Base-by-base conservation (phyloP, 2,113 vertebrate genomes). In the Gymnarchus niloticus region DNA sequence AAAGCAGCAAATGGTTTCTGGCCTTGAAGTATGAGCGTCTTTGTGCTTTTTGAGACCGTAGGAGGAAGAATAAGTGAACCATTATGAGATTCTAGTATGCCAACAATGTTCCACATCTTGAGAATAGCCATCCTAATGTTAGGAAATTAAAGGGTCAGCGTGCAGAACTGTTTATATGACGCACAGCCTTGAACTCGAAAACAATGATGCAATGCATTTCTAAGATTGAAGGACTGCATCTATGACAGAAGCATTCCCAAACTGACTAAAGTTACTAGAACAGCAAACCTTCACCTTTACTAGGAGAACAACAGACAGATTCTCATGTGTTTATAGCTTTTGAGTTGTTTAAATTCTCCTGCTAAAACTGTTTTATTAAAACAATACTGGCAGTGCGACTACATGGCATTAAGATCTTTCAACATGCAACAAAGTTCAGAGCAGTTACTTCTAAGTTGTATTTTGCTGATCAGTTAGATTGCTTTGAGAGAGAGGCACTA, bases 71-170 rank as follows among this genome's bases (percentile, higher is more conserved):
- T 77, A 77, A 46, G 33, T 33, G 14, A 77, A 23, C 17, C 6
- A 17, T 44, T 77, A n/a, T 23, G 19, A 23, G 73, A 77, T 1
- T 6, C 21, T 19, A 77, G 41, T 41, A 19, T 77, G 19, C 41
- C 44, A 48, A 81, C 25, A 81, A 81, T 44, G 44, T 25, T 10
- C 73, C 21, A 37, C 2, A 41, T 19, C 49, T 19, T 9, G 44
- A 83, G 81, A 41, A 19, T 33, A 33, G 28, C 54, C 6, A 56
- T 83, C 0, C 51, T 56, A 44, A 57, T 23, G 28, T 25, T 21
- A 83, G 81, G 56, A 83, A 56, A 57, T 56, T 44, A 83, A 83
- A 83, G 54, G 52, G 25, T 83, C 19, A 23, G 19, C 3, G 25
- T 56, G 54, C 14, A n/a, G 33, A 83, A 14, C 54, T 83, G 83